These are phyloP conservation scores for Apotomis capreana DNA, from an alignment of 2,888 invertebrate genomes.

Conservation along the genomic window DNA sequence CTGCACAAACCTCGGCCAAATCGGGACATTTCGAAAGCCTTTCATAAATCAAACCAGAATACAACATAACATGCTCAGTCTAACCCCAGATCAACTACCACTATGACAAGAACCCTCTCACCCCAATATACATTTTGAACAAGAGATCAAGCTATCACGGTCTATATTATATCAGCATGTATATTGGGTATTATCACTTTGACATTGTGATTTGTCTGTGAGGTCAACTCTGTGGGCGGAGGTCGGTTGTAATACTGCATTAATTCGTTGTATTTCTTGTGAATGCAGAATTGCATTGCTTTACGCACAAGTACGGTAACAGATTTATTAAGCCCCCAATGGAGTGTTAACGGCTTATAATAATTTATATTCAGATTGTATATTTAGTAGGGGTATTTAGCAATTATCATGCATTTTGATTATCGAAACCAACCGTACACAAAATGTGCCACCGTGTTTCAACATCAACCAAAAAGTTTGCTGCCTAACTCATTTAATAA, in stretches of 20 bases:
- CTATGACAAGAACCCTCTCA: background rate
- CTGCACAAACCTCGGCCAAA: conserved; percentile 5
- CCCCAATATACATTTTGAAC: background rate
- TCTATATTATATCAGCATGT: conserved; percentile 21
- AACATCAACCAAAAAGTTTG: too few relatives aligned
- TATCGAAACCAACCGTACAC: background rate
- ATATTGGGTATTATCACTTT: conserved; percentile 31
- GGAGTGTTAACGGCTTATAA: background rate
- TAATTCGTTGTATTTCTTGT: conserved; percentile 26
- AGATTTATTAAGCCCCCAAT: conserved; percentile 14
- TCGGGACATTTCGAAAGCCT: conserved; percentile 14
- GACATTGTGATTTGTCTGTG: conserved; percentile 40
- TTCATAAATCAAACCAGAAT: conserved; percentile 28
- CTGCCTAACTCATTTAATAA: too few relatives aligned
- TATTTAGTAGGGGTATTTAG: background rate
- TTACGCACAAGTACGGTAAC: background rate
- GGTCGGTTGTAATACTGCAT: conserved; percentile 32
- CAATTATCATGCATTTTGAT: background rate
- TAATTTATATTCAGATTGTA: background rate
- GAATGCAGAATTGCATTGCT: conserved; percentile 24
- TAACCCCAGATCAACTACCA: conserved; percentile 18
- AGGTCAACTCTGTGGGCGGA: conserved; percentile 32
- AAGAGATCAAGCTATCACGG: conserved; percentile 5
- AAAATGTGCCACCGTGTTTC: background rate
- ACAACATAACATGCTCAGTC: conserved; percentile 26